phyloP scores from a whole-genome alignment of 2,797 vertebrate genomes.

The Meda fulgida region DNA sequence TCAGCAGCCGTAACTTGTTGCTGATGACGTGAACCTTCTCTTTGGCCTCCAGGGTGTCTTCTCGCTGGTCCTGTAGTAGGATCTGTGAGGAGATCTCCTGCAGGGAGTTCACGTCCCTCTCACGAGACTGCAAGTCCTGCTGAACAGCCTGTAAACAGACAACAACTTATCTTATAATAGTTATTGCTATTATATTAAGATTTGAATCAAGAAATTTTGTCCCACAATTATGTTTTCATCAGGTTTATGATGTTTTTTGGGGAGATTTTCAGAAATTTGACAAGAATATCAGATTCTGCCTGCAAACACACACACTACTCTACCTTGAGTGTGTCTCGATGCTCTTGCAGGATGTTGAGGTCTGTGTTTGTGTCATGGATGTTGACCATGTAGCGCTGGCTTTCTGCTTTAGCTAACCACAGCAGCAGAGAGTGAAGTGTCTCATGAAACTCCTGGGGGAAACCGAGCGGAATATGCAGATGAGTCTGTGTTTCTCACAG shows the following conservation, averaged over 20 bases:
- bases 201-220: not conserved
- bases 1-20: slow-evolving; percentile 84
- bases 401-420: slow-evolving; percentile 85
- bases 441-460: slow-evolving; percentile 87
- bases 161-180: not conserved
- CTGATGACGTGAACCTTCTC: slow-evolving; percentile 89
- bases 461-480: not conserved
- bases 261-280: not conserved
- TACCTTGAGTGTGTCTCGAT: slow-evolving; percentile 80
- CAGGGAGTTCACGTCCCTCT: slow-evolving; percentile 78
- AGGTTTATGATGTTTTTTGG: not conserved
- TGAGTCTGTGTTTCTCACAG: not conserved
- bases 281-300: not conserved
- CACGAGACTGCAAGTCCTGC: slow-evolving; percentile 78
- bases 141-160: slow-evolving; percentile 78
- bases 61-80: slow-evolving; percentile 76
- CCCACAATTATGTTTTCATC: not conserved
- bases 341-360: slow-evolving; percentile 66
- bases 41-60: slow-evolving; percentile 84
- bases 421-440: slow-evolving; percentile 83
- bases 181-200: not conserved
- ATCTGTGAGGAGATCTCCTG: slow-evolving; percentile 84
- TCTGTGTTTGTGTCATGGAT: slow-evolving; percentile 66
- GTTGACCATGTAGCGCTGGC: slow-evolving; percentile 68
- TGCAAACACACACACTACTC: slow-evolving; percentile 26